phyloP scores from a whole-genome alignment of 2,888 invertebrate species.

The Acleris holmiana region DNA sequence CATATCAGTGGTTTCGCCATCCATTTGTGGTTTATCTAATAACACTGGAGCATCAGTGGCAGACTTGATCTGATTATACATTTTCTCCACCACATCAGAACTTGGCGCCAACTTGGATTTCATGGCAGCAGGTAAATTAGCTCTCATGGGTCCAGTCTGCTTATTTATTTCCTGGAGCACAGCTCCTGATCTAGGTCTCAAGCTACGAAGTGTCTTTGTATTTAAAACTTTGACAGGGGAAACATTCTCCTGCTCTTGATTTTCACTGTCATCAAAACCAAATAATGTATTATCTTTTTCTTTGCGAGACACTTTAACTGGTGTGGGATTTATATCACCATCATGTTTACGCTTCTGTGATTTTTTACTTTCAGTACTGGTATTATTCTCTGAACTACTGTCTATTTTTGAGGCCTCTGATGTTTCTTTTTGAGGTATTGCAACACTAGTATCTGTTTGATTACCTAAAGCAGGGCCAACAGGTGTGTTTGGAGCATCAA shows the following conservation, averaged over 20 bases:
- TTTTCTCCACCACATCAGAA: constrained; percentile 58
- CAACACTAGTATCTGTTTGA: constrained; percentile 44
- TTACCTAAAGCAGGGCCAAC: constrained; percentile 31
- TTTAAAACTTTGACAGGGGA: constrained; percentile 60
- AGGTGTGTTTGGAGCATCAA: constrained; percentile 49
- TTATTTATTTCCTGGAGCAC: constrained; percentile 67
- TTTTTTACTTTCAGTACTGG: constrained; percentile 47
- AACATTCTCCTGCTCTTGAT: constrained; percentile 68
- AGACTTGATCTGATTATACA: constrained; percentile 62
- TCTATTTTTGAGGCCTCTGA: constrained; percentile 39
- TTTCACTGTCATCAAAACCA: constrained; percentile 76
- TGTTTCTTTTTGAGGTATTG: constrained; percentile 40
- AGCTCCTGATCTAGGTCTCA: constrained; percentile 57
- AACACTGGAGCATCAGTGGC: constrained; percentile 62
- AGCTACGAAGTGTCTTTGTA: constrained; percentile 48
- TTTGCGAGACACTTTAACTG: constrained; percentile 45
- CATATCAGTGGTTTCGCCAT: constrained; percentile 47
- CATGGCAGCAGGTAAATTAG: constrained; percentile 54
- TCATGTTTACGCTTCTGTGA: constrained; percentile 42
- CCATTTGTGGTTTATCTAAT: constrained; percentile 50
- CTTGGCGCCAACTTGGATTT: constrained; percentile 56
- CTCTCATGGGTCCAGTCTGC: constrained; percentile 58
- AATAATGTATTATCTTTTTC: constrained; percentile 63
- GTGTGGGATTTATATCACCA: constrained; percentile 38
- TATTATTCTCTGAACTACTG: constrained; percentile 39